These are phyloP conservation scores for Netelia inedita DNA, from an alignment of 2,888 invertebrate genomes.

Conservation along the genomic window DNA sequence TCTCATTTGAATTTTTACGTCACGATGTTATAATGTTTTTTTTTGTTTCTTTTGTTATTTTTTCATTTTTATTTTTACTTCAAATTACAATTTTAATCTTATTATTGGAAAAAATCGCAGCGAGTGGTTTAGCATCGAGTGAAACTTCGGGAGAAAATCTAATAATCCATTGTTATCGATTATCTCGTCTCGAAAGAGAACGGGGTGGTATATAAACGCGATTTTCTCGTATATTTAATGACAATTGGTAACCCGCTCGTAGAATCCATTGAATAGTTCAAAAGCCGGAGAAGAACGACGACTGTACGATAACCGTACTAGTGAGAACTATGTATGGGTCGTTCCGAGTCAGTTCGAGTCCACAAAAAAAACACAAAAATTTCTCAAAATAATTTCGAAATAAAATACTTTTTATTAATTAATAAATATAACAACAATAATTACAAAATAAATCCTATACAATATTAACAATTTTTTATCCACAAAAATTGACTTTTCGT, in stretches of 20 bases:
- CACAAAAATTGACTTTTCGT: too few relatives aligned
- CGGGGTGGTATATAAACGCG: slow-evolving; percentile 31
- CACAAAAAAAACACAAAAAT: too few relatives aligned
- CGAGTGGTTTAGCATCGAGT: too few relatives aligned
- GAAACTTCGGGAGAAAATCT: neutral
- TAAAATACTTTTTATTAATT: too few relatives aligned
- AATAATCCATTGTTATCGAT: slow-evolving; percentile 28
- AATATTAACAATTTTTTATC: too few relatives aligned
- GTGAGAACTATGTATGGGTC: neutral
- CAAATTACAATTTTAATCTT: too few relatives aligned
- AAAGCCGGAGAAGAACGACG: slow-evolving; percentile 27
- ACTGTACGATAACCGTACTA: neutral
- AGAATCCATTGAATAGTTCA: slow-evolving; percentile 62
- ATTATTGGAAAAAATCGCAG: too few relatives aligned
- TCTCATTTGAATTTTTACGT: neutral
- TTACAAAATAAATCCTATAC: too few relatives aligned
- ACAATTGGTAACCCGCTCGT: slow-evolving; percentile 36
- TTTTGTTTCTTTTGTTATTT: neutral
- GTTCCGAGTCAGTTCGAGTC: neutral
- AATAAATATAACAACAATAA: too few relatives aligned
- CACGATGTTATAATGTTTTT: neutral
- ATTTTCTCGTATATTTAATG: slow-evolving; percentile 59
- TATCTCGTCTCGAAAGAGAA: neutral
- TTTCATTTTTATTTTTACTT: neutral
- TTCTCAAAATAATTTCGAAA: too few relatives aligned